These are phyloP conservation scores for Nanger granti DNA, from an alignment of 2,113 vertebrate genomes.

Conservation along the genomic window DNA sequence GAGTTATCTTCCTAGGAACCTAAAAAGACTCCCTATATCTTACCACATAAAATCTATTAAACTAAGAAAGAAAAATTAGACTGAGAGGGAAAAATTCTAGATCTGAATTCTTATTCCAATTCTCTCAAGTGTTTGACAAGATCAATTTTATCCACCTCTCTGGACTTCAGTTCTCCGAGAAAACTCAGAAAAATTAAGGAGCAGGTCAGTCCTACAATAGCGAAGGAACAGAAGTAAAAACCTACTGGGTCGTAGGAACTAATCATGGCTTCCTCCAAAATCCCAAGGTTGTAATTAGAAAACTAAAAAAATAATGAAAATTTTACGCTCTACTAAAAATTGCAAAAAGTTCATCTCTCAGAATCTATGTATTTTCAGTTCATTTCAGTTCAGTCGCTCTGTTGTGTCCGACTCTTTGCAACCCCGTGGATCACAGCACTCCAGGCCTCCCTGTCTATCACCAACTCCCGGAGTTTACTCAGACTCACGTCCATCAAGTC, in stretches of 20 bases:
- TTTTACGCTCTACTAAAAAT: neutral
- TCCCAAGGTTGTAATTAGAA: neutral
- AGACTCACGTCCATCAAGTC: rapidly evolving
- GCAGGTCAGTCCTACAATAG: neutral
- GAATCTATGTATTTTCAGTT: too few relatives aligned
- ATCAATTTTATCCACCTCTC: neutral
- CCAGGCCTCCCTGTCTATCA: too few relatives aligned
- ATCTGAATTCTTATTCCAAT: neutral
- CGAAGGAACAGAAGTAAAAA: neutral
- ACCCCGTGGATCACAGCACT: rapidly evolving
- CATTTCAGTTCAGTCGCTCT: too few relatives aligned
- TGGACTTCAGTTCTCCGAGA: neutral
- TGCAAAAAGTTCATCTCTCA: too few relatives aligned
- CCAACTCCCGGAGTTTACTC: too few relatives aligned
- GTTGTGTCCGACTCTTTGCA: rapidly evolving
- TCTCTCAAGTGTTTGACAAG: neutral
- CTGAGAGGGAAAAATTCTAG: neutral
- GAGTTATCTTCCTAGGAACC: neutral
- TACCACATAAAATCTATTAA: neutral
- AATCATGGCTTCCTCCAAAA: neutral
- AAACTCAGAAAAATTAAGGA: neutral
- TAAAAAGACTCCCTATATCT: neutral
- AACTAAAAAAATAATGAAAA: neutral
- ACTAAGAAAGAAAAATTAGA: neutral
- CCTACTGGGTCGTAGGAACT: neutral